A percentile compares a stretch with the other conserved stretches of the same genome.
These are phyloP conservation scores for Abramis brama DNA, from an alignment of 2,113 vertebrate species.

Conservation along the genomic window DNA sequence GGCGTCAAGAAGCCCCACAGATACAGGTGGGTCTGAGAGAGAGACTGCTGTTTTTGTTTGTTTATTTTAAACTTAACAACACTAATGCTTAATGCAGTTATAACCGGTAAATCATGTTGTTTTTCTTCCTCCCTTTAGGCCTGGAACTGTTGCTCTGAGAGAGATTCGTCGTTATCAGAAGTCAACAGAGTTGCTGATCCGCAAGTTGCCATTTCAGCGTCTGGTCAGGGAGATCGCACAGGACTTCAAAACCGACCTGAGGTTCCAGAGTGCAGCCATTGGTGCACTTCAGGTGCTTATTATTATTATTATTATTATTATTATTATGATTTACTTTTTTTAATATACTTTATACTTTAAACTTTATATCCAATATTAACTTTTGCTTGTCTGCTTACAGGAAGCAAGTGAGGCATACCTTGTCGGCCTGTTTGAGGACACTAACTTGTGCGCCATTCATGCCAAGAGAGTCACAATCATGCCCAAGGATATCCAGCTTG, in stretches of 20 bases:
- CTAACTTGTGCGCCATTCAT: slow-evolving; percentile 82
- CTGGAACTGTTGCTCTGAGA: slow-evolving; percentile 80
- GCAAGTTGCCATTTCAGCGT: slow-evolving; percentile 83
- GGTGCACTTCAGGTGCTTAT: slow-evolving; percentile 77
- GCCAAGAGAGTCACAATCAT: slow-evolving; percentile 84
- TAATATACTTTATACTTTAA: no score
- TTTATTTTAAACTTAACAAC: not conserved
- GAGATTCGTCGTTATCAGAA: slow-evolving; percentile 85
- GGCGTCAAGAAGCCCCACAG: slow-evolving; percentile 85
- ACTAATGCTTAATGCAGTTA: no score
- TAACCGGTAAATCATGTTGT: not conserved
- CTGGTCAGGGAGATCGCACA: slow-evolving; percentile 81
- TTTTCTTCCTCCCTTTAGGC: slow-evolving; percentile 56
- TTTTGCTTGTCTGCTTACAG: slow-evolving; percentile 46
- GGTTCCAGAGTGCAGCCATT: slow-evolving; percentile 84
- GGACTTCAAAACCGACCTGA: slow-evolving; percentile 83
- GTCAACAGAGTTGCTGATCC: slow-evolving; percentile 82
- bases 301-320: no score
- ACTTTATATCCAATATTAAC: not conserved
- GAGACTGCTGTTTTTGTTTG: not conserved
- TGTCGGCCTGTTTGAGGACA: slow-evolving; percentile 82
- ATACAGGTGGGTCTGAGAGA: slow-evolving; percentile 73
- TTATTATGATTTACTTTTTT: no score
- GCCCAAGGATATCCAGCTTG: slow-evolving; percentile 86
- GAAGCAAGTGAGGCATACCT: slow-evolving; percentile 83